These are phyloP conservation scores for Erethizon dorsatum DNA, from an alignment of 2,797 vertebrate genomes.

Conservation along the genomic window DNA sequence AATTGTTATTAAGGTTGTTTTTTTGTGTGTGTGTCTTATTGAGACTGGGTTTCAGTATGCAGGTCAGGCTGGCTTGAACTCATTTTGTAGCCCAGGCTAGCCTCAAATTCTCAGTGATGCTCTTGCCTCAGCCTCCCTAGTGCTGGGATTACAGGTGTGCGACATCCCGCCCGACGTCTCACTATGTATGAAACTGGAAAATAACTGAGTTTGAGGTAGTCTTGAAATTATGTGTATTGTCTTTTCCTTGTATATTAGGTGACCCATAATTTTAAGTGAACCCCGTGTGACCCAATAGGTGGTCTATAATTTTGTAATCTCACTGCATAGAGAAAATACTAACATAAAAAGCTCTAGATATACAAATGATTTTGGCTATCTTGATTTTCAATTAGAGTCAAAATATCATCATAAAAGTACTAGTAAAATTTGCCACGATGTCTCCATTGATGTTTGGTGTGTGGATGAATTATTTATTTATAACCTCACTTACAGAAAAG, in stretches of 20 bases:
- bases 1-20: background rate
- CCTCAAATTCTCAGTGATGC: too few species aligned
- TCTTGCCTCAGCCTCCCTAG: too few species aligned
- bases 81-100: too few species aligned
- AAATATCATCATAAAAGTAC: background rate
- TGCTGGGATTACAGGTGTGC: too few species aligned
- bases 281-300: background rate
- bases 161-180: too few species aligned
- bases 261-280: conserved; percentile 19
- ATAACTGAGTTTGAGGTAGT: background rate
- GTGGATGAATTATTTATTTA: background rate
- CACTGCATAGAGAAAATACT: background rate
- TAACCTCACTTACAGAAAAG: background rate
- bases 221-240: background rate
- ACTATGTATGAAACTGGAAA: background rate
- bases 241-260: background rate
- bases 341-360: background rate
- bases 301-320: conserved; percentile 1
- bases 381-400: conserved; percentile 5
- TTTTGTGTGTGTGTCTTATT: too few species aligned
- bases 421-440: background rate
- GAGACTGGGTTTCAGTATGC: too few species aligned
- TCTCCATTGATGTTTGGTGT: background rate
- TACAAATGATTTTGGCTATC: background rate
- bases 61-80: too few species aligned